A percentile compares a stretch with the other conserved stretches of the same genome.
These are phyloP conservation scores for Sphaeridia pumilis DNA, from an alignment of 2,888 invertebrate genomes.

Conservation along the genomic window DNA sequence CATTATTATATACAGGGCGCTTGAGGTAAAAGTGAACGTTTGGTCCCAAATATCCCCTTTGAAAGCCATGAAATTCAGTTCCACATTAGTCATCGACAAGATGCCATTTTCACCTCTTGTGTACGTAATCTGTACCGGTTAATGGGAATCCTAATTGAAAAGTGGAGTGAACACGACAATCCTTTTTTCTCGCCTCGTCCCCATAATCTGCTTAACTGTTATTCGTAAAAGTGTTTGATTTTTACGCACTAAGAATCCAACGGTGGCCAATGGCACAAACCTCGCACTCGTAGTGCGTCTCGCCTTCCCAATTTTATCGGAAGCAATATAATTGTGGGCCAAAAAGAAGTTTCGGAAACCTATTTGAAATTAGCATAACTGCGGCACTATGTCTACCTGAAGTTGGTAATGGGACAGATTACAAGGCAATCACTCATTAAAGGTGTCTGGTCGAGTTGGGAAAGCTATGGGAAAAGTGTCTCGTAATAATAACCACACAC, in stretches of 20 bases:
- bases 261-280: too few species aligned
- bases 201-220: constrained; percentile 16
- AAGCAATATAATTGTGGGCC: too few species aligned
- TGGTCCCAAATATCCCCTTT: neutral
- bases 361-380: constrained; percentile 1
- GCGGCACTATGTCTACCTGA: neutral
- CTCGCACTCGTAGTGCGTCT: neutral
- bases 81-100: too few species aligned
- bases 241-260: neutral
- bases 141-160: constrained; percentile 18
- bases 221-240: constrained; percentile 10
- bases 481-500: too few species aligned
- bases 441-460: neutral
- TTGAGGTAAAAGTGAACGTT: neutral
- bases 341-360: neutral
- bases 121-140: neutral
- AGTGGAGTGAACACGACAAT: constrained; percentile 19
- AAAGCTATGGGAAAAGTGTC: too few species aligned
- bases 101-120: neutral
- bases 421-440: neutral
- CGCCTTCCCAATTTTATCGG: too few species aligned
- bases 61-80: too few species aligned
- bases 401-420: neutral
- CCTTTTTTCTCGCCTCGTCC: constrained; percentile 15
- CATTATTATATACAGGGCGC: too few species aligned